phyloP scores from a whole-genome alignment of 2,113 vertebrate genomes.

The Forbesichthys papilliferus region DNA sequence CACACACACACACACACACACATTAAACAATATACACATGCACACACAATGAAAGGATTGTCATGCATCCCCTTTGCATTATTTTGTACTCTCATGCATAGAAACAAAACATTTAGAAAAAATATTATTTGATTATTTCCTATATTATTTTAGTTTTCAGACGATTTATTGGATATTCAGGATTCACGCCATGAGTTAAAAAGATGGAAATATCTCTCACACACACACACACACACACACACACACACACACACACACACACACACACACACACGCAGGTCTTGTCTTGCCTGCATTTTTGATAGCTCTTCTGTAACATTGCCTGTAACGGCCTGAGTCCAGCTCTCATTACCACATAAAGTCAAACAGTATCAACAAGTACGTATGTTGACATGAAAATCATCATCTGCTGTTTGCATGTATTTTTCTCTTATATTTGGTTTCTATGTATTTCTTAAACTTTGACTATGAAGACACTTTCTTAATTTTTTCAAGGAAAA shows the following conservation, averaged over 20 bases:
- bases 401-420: conserved; percentile 73
- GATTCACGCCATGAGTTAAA: too few species aligned
- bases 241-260: conserved; percentile 72
- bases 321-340: conserved; percentile 66
- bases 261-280: conserved; percentile 66
- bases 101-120: neutral
- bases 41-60: neutral
- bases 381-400: conserved; percentile 67
- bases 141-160: too few species aligned
- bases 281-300: conserved; percentile 62
- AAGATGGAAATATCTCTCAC: conserved; percentile 45
- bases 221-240: conserved; percentile 59
- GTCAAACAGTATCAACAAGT: conserved; percentile 76
- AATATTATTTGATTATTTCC: too few species aligned
- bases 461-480: conserved; percentile 46
- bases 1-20: conserved; percentile 33
- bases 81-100: neutral
- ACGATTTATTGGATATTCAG: too few species aligned
- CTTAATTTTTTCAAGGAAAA: conserved; percentile 59
- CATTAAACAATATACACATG: neutral
- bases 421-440: conserved; percentile 24
- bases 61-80: too few species aligned
- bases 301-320: conserved; percentile 64
- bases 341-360: conserved; percentile 76
- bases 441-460: neutral